Evolutionary conservation across 1,140 invertebrate species (phyloP).

Genomic region (Scaptomyza montana): DNA sequence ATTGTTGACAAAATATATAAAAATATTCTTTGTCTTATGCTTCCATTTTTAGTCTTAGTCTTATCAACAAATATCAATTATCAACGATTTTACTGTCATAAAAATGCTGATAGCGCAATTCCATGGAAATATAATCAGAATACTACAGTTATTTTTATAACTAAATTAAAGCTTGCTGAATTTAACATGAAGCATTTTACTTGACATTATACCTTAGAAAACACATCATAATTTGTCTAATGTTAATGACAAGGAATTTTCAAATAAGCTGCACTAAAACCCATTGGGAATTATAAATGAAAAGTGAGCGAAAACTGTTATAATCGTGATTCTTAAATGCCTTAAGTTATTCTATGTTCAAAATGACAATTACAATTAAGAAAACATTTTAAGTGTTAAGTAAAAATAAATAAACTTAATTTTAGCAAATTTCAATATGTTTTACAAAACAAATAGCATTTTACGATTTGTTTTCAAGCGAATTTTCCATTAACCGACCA

Average conservation of each 20-base stretch:
- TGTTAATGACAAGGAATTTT: no score
- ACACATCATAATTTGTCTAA: no score
- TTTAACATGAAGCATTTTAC: no score
- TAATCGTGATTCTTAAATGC: no score
- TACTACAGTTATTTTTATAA: constrained; percentile 4
- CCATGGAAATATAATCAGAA: constrained; percentile 11
- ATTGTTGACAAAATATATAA: no score
- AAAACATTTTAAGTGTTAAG: no score
- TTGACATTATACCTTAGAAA: no score
- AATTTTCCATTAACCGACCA: constrained; percentile 22
- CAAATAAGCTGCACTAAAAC: neutral
- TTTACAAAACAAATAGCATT: constrained; percentile 18
- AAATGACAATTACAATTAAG: no score
- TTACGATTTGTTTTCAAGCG: constrained; percentile 9
- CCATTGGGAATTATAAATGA: neutral
- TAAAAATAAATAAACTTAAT: neutral
- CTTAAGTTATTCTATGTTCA: no score
- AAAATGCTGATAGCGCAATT: constrained; percentile 22
- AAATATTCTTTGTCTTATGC: no score
- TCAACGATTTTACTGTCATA: constrained; percentile 18
- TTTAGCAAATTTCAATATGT: constrained; percentile 3
- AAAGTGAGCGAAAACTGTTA: neutral
- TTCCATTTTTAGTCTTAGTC: neutral
- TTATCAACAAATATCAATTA: constrained; percentile 34
- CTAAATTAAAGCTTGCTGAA: neutral